Evolutionary conservation across 2,113 vertebrate genomes (phyloP).

Genomic region (Zosterops hypoxanthus): DNA sequence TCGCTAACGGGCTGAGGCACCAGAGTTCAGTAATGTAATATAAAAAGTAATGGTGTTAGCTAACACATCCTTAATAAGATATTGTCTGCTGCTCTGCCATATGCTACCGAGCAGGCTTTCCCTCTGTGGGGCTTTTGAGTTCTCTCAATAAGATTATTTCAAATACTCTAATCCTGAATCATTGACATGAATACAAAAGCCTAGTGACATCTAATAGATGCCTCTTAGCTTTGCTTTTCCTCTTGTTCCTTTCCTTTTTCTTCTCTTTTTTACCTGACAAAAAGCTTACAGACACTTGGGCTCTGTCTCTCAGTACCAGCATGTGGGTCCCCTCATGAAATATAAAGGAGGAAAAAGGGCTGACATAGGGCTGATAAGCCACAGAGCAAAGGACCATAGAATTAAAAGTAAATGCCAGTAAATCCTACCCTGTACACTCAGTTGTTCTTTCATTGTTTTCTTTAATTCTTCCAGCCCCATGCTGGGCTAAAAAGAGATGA

Average conservation of each 20-base stretch:
- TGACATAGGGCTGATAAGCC: constrained; percentile 81
- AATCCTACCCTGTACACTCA: constrained; percentile 77
- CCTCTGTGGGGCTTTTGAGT: constrained; percentile 81
- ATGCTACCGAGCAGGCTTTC: constrained; percentile 76
- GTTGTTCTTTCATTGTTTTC: constrained; percentile 82
- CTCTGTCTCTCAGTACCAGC: constrained; percentile 78
- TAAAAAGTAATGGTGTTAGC: constrained; percentile 79
- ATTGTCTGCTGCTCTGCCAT: constrained; percentile 80
- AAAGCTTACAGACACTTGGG: constrained; percentile 85
- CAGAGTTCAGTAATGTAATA: constrained; percentile 78
- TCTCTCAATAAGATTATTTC: constrained; percentile 89
- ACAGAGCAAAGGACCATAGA: constrained; percentile 82
- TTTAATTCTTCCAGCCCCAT: constrained; percentile 74
- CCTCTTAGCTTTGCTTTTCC: constrained; percentile 85
- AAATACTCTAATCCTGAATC: constrained; percentile 89
- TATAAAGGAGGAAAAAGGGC: constrained; percentile 81
- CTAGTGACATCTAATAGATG: constrained; percentile 90
- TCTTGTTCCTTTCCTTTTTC: constrained; percentile 82
- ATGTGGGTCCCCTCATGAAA: constrained; percentile 80
- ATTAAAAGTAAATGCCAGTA: constrained; percentile 86
- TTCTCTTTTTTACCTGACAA: constrained; percentile 85
- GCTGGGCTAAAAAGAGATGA: not conserved
- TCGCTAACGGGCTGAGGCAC: constrained; percentile 72
- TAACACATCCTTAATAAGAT: constrained; percentile 86
- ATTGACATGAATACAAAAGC: constrained; percentile 90